Evolutionary conservation across 2,113 vertebrate genomes (phyloP).

Genomic region (Picathartes gymnocephalus): DNA sequence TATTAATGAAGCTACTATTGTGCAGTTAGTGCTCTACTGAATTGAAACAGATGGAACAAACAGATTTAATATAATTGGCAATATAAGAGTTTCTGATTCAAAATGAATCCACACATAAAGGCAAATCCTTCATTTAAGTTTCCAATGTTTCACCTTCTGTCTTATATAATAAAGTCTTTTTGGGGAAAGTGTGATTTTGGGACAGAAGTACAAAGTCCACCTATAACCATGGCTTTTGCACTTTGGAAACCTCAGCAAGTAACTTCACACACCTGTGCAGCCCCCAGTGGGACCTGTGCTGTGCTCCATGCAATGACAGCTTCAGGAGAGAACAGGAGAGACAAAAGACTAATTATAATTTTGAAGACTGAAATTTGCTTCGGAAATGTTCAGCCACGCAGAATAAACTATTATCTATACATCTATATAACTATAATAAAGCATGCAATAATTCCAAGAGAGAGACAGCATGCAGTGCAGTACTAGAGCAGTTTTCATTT

Average conservation of each 20-base stretch:
- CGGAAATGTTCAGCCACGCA: neutral
- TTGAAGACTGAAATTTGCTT: neutral
- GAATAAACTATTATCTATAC: neutral
- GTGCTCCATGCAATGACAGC: neutral
- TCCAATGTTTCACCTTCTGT: neutral
- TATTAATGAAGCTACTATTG: neutral
- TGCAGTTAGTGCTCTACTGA: neutral
- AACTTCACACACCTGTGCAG: neutral
- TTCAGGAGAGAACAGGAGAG: neutral
- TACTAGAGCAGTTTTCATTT: neutral
- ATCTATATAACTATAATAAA: neutral
- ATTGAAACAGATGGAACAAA: neutral
- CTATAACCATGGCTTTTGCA: neutral
- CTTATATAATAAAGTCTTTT: neutral
- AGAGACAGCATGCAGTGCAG: neutral
- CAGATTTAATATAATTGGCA: neutral
- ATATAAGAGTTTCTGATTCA: neutral
- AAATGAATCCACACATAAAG: neutral
- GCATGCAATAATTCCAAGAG: fast-evolving
- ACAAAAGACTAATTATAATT: neutral
- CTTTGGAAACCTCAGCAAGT: neutral
- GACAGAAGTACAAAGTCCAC: neutral
- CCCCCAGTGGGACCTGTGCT: fast-evolving
- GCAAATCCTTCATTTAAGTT: neutral
- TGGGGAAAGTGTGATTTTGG: fast-evolving